phyloP scores from a whole-genome alignment of 2,888 invertebrate genomes.

The Halictus quadricinctus region DNA sequence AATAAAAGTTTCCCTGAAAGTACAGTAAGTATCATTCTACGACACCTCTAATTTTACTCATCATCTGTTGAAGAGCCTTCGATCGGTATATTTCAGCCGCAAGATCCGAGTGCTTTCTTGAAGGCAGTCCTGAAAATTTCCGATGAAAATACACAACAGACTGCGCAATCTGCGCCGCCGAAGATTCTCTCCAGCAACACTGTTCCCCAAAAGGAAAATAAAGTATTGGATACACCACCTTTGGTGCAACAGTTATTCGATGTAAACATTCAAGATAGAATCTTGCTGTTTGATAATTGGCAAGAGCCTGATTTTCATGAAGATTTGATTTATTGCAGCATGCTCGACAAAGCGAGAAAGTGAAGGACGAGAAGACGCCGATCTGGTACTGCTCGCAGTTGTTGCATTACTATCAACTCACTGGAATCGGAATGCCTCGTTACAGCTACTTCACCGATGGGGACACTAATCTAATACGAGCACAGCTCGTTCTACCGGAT shows the following conservation, averaged over 20 bases:
- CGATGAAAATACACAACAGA: slow-evolving; percentile 72
- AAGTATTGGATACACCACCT: slow-evolving; percentile 76
- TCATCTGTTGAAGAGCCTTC: not conserved
- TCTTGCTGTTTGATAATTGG: not conserved
- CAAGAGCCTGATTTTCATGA: not conserved
- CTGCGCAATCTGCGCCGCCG: slow-evolving; percentile 29
- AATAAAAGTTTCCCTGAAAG: slow-evolving; percentile 26
- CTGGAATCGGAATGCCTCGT: slow-evolving; percentile 82
- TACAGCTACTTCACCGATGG: slow-evolving; percentile 81
- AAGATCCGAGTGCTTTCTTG: slow-evolving; percentile 80
- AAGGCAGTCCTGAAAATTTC: slow-evolving; percentile 80
- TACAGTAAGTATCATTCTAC: slow-evolving; percentile 44
- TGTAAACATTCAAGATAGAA: slow-evolving; percentile 67
- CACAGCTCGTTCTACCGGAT: slow-evolving; percentile 83
- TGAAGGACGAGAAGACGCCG: slow-evolving; percentile 63
- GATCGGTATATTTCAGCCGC: slow-evolving; percentile 67
- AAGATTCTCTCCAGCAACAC: slow-evolving; percentile 18
- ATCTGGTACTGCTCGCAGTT: slow-evolving; percentile 79
- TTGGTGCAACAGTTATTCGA: slow-evolving; percentile 81
- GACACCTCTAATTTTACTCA: not conserved
- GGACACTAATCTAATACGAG: slow-evolving; percentile 77
- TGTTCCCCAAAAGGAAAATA: slow-evolving; percentile 37
- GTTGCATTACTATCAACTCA: slow-evolving; percentile 82
- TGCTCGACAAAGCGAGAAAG: slow-evolving; percentile 74
- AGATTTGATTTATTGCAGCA: slow-evolving; percentile 67